Evolutionary conservation across 2,797 vertebrate genomes (phyloP), one percentile per base, ranked within the genome.

Genomic region (Anabas testudineus): DNA sequence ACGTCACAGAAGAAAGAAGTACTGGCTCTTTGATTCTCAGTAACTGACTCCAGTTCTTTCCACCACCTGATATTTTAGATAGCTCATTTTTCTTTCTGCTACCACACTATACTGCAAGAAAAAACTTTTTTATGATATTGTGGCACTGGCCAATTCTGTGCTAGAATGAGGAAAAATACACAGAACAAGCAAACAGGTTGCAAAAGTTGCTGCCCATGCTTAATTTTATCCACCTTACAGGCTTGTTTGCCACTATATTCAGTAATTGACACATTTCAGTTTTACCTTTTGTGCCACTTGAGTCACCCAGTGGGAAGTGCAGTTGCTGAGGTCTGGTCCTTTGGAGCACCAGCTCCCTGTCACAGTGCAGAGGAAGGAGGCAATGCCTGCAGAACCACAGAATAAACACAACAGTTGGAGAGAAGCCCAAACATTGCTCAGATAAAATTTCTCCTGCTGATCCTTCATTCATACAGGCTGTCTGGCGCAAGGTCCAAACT

Each of bases 281-380:
- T 93, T 90, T 93, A 99, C 97, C 97, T 99, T 99, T 92, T 97
- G 97, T 80, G 97, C 97, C 92, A 99, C 95, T 90, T 98, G 97
- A 89, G 96, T 96, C 84, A 99, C 97, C 97, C 97, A 99, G 91
- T 99, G 97, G 82, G 97, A 98, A 62, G 97, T 99, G 86, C 97
- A 99, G 94, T 99, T 99, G 93, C 97, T 99, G 85, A 99, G 96
- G 93, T 98, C 97, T 0, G 97, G 97, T 30, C 97, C 97, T 85
- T 94, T 97, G 74, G 95, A 92, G 92, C 95, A 96, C 97, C 97
- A 99, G 46, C 84, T 93, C 87, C 97, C 97, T 0, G 95, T 94
- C 80, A 93, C 88, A 56, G 95, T 87, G 90, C 97, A 99, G 90
- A 98, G 95, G 91, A 96, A 98, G 0, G 96, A 96, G 76, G 97